Base-by-base conservation (phyloP, 1,140 invertebrate species). In the Lucilia sericata region DNA sequence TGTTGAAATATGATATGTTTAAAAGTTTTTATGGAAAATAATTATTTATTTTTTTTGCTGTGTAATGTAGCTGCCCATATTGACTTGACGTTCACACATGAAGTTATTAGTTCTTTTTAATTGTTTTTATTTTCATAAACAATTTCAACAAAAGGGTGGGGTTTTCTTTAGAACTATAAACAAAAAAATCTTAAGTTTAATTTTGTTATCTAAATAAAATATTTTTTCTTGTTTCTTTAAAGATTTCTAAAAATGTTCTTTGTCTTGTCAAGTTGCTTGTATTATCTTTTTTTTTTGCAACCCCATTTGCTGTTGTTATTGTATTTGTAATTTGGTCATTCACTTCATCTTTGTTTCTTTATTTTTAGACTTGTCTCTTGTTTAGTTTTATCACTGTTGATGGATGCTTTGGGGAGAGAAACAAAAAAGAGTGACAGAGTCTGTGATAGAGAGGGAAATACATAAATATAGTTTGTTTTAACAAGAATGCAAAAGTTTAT, bases 321-420 rank as follows among this genome's bases (percentile, higher is more conserved):
- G 21, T 60, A n/a, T 12, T 60, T 60, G 55, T 60, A n/a, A 14
- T 70, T 21, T 70, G 65, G 65, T 70, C 65, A 70, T 70, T 70
- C 65, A 70, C 65, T 70, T 70, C 19, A 70, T 70, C 65, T 70
- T 70, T 25, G n/a, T 70, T 21, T 55, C 12, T 13, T 70, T 70
- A 60, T 60, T 60, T 60, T 0, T 60, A 60, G 55, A 17, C n/a
- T 17, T 60, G 55, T 60, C 42, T 60, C 55, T 60, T 60, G 14
- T 60, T 60, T 3, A 17, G 55, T 60, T 60, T 60, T 60, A 60
- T 60, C 55, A 60, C 55, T 17, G 55, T n/a, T 60, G 55, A 60
- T 17, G 14, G 55, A 60, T 42, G 25, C 25, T 30, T 30, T 30
- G 42, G 42, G 10, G 42, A 42, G 42, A 60, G 25, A 30, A 30